Evolutionary conservation across 92 coral and sea anemone species (phyloP).

Genomic region (Phymanthus crucifer): DNA sequence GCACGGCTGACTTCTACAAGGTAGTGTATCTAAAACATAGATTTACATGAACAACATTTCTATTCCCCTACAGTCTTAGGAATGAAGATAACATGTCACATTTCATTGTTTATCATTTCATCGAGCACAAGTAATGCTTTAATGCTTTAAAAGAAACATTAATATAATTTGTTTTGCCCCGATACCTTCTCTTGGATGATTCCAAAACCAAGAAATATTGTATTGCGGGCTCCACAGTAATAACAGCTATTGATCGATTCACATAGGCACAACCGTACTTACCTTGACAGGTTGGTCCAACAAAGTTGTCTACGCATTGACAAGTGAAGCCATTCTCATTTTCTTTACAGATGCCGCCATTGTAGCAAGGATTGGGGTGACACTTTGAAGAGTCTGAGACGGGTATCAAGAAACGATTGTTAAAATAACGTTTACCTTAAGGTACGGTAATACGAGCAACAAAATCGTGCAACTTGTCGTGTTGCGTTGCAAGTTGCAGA

Average conservation of each 20-base stretch:
- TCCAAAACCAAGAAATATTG: no score
- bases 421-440: neutral
- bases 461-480: no score
- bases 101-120: no score
- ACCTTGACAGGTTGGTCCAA: slow-evolving; percentile 83
- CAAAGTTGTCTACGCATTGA: slow-evolving; percentile 61
- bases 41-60: neutral
- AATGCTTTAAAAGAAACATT: no score
- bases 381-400: slow-evolving; percentile 40
- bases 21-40: slow-evolving; percentile 42
- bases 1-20: slow-evolving; percentile 82
- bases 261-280: neutral
- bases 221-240: no score
- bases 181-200: no score
- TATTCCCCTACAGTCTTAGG: neutral
- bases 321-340: slow-evolving; percentile 55
- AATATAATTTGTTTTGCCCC: no score
- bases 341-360: slow-evolving; percentile 81
- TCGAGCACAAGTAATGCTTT: no score
- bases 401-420: neutral
- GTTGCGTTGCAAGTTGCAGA: no score
- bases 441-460: no score
- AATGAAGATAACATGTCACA: no score
- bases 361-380: slow-evolving; percentile 98
- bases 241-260: neutral